Evolutionary conservation across 2,797 vertebrate species (phyloP).

Genomic region (Falco biarmicus): DNA sequence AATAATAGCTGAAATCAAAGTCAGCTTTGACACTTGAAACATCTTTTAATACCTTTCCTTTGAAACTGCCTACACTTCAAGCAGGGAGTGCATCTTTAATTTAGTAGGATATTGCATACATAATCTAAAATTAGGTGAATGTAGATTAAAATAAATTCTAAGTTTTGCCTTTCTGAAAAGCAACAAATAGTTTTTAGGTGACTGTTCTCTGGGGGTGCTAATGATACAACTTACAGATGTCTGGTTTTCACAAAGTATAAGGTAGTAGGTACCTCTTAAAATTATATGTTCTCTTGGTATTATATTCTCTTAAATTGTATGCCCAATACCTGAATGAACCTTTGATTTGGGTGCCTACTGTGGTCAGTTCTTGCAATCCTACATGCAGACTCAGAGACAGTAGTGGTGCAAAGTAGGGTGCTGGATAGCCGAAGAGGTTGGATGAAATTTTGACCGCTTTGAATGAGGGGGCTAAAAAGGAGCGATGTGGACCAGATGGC

Average conservation of each 20-base stretch:
- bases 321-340: background rate
- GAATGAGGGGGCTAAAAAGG: background rate
- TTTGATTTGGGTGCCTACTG: background rate
- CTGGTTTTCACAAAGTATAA: background rate
- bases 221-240: background rate
- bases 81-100: constrained; percentile 18
- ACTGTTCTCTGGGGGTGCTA: background rate
- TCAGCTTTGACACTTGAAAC: constrained; percentile 25
- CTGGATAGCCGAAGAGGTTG: background rate
- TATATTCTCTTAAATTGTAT: background rate
- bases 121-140: background rate
- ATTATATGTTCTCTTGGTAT: background rate
- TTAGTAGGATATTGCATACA: background rate
- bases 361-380: background rate
- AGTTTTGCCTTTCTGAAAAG: background rate
- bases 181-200: background rate
- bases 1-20: constrained; percentile 21
- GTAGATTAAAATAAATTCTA: background rate
- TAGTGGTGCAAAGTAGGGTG: background rate
- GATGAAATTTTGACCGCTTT: background rate
- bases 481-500: background rate
- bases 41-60: background rate
- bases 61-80: constrained; percentile 31
- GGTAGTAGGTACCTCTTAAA: background rate
- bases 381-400: accelerated